These are phyloP conservation scores for Ia io DNA, from an alignment of 2,113 vertebrate genomes.

Conservation along the genomic window DNA sequence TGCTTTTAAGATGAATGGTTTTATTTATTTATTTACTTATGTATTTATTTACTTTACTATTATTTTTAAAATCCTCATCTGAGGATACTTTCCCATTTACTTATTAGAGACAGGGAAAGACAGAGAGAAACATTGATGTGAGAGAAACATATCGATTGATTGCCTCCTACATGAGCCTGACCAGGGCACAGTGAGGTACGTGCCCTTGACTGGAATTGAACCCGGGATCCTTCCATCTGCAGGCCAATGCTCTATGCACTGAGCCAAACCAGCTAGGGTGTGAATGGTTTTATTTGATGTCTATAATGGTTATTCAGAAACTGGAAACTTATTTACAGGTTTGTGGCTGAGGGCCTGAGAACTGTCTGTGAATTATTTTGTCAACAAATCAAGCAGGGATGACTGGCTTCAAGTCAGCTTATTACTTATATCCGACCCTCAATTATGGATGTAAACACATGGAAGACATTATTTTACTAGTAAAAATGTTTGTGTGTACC, in stretches of 20 bases:
- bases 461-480: slow-evolving; percentile 15
- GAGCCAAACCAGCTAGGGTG: too few relatives aligned
- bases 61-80: too few relatives aligned
- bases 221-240: too few relatives aligned
- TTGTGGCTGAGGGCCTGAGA: not conserved
- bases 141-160: too few relatives aligned
- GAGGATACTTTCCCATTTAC: too few relatives aligned
- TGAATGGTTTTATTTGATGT: slow-evolving; percentile 1
- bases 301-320: not conserved
- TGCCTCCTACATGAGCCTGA: too few relatives aligned
- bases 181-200: too few relatives aligned
- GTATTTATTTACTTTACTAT: too few relatives aligned
- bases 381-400: slow-evolving; percentile 16
- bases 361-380: slow-evolving; percentile 46
- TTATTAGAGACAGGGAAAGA: too few relatives aligned
- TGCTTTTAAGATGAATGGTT: not conserved
- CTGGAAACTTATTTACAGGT: not conserved
- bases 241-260: too few relatives aligned
- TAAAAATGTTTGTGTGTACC: not conserved
- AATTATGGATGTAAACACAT: not conserved
- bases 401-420: not conserved
- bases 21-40: slow-evolving; percentile 22
- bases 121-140: too few relatives aligned
- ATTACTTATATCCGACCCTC: not conserved
- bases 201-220: too few relatives aligned